These are phyloP conservation scores for Actinernus sp. DNA, from an alignment of 92 coral and sea anemone genomes.

Conservation along the genomic window DNA sequence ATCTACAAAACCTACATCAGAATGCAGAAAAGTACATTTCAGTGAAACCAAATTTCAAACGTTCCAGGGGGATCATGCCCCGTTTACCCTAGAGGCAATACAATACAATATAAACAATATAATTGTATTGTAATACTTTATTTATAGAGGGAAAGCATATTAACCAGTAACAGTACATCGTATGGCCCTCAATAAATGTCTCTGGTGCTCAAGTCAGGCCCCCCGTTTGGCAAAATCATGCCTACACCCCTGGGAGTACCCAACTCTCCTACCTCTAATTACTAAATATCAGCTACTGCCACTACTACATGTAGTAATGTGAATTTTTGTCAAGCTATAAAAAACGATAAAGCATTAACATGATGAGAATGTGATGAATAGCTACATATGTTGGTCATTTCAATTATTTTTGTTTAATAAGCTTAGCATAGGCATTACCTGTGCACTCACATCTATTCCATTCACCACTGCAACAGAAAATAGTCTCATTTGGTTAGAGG, in stretches of 20 bases:
- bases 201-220: background rate
- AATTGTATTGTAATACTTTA: no score
- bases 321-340: background rate
- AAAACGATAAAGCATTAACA: background rate
- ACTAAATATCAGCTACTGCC: background rate
- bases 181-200: background rate
- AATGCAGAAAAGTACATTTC: no score
- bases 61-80: no score
- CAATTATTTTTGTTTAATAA: background rate
- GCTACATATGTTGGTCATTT: background rate
- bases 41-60: no score
- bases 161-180: no score
- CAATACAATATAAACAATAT: no score
- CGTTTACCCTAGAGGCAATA: no score
- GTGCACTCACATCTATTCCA: constrained; percentile 76
- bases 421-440: constrained; percentile 41
- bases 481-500: background rate
- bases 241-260: no score
- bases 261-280: no score
- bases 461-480: constrained; percentile 61
- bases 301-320: background rate
- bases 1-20: no score
- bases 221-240: no score
- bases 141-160: no score
- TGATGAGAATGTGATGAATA: background rate